These are phyloP conservation scores for Ferdinandea cuprea DNA, from an alignment of 2,888 invertebrate genomes.

Conservation along the genomic window DNA sequence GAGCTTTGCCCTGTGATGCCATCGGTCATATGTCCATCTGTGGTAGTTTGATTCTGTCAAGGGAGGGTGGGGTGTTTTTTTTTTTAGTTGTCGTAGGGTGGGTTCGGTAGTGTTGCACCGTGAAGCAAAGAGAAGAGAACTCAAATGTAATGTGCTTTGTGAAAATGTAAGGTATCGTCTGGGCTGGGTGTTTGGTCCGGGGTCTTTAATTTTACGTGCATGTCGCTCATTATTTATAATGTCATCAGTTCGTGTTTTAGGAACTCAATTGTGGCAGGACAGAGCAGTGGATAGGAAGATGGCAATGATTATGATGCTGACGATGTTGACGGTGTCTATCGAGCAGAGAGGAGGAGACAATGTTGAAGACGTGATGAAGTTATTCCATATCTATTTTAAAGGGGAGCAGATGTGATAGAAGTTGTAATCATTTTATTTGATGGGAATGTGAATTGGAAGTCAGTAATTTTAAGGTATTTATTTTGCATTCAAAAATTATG, in stretches of 20 bases:
- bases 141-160: constrained; percentile 49
- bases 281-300: constrained; percentile 19
- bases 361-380: constrained; percentile 58
- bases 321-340: constrained; percentile 33
- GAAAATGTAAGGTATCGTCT: constrained; percentile 29
- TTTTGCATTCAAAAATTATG: too few relatives aligned
- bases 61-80: constrained; percentile 3
- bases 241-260: constrained; percentile 73
- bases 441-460: not conserved
- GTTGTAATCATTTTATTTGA: not conserved
- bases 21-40: constrained; percentile 74
- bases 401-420: constrained; percentile 8
- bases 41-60: constrained; percentile 48
- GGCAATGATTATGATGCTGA: constrained; percentile 58
- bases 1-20: constrained; percentile 56
- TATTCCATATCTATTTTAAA: constrained; percentile 25
- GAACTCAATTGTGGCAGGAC: constrained; percentile 54
- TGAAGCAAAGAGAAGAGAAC: constrained; percentile 34
- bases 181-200: constrained; percentile 30
- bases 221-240: constrained; percentile 74
- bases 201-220: constrained; percentile 74
- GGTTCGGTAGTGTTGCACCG: constrained; percentile 66
- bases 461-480: too few relatives aligned
- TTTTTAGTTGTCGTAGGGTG: constrained; percentile 16
- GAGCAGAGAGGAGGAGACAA: constrained; percentile 5